Evolutionary conservation across 2,888 invertebrate species (phyloP), one percentile per base, ranked within the genome.

Genomic region (Drosophila austrosaltans): DNA sequence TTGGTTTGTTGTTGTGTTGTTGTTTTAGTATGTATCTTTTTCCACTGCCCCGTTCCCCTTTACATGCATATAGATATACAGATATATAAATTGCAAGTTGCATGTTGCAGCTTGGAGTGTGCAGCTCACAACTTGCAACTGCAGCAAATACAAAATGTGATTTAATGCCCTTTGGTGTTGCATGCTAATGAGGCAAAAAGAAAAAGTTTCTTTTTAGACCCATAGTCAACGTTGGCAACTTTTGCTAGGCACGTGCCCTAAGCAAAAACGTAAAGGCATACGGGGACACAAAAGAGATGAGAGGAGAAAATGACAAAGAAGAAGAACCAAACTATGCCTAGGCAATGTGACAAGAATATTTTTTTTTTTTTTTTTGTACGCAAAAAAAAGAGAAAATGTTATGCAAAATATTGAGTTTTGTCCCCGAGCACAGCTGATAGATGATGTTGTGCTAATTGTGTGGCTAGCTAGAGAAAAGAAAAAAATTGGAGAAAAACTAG

Each of bases 101-200:
- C 67, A 58, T 66, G 53, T 64, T 75, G 75, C 74, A 74, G 63
- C 72, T 82, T 36, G 36, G 36, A 8, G 36, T 36, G 36, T 36
- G 36, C 36, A 36, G 36, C 8, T 36, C 36, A 2, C 67, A 58
- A 63, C 40, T 64, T 75, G 75, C 75, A 75, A 68, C 72, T 82
- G 81, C 82, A 66, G 67, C 74, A 80, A 84, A 76, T 73, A 77
- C 77, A 78, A 83, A 81, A 86, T 88, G 83, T 88, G 85, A 85
- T 85, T 85, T 85, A 85, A 86, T 86, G 79, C 77, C 87, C 75
- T 76, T 81, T 66, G 86, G 85, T 77, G 83, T 78, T 70, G 85
- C 85, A 85, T 85, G 88, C 86, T 85, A 88, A 85, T 88, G 85
- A 88, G 79, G 72, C 72, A 76, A 82, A 56, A 30, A 54, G 71